These are phyloP conservation scores for Onthophagus sagittarius DNA, from an alignment of 2,888 invertebrate species.

Conservation along the genomic window DNA sequence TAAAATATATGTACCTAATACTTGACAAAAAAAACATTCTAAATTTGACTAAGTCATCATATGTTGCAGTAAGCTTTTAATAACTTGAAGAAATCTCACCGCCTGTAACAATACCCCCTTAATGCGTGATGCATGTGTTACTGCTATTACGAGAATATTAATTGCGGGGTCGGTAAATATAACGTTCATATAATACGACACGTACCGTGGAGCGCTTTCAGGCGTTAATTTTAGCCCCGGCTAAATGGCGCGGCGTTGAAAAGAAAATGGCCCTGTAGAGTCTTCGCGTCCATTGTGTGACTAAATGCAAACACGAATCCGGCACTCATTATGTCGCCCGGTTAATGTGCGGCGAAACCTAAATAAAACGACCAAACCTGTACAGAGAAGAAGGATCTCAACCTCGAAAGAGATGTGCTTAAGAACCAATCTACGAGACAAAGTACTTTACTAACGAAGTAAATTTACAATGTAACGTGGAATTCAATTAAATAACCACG, in stretches of 20 bases:
- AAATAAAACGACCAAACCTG: neutral
- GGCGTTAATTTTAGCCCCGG: neutral
- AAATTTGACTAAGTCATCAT: neutral
- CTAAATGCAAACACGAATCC: neutral
- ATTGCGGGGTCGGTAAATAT: neutral
- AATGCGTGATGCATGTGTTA: constrained; percentile 4
- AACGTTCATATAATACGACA: neutral
- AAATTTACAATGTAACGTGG: no score
- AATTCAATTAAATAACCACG: no score
- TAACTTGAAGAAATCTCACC: neutral
- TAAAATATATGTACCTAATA: no score
- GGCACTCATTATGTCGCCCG: neutral
- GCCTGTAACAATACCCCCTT: constrained; percentile 8
- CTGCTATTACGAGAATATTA: constrained; percentile 10
- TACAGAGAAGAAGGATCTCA: neutral
- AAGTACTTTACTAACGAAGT: no score
- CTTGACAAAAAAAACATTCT: neutral
- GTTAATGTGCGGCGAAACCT: neutral
- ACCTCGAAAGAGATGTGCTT: neutral
- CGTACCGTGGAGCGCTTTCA: neutral
- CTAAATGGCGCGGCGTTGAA: neutral
- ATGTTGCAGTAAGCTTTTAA: neutral
- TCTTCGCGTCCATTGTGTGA: neutral
- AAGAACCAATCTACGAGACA: neutral
- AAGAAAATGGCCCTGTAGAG: neutral